These are phyloP conservation scores for Desmophyllum pertusum DNA, from an alignment of 92 coral and sea anemone genomes.

Conservation along the genomic window DNA sequence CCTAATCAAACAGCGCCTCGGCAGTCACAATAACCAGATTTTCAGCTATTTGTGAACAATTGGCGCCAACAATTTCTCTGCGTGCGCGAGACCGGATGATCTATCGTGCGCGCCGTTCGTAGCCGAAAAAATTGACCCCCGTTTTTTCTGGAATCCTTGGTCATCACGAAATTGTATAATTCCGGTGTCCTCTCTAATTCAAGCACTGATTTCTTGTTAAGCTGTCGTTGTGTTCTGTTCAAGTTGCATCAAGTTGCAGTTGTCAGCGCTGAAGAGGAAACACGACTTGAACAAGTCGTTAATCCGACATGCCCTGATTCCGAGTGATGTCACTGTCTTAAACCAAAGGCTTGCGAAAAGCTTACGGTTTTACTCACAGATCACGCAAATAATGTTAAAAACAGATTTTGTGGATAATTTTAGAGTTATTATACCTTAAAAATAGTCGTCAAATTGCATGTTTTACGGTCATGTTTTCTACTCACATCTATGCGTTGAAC, in stretches of 20 bases:
- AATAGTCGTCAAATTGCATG: slow-evolving; percentile 6
- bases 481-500: background rate
- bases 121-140: slow-evolving; percentile 38
- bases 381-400: slow-evolving; percentile 10
- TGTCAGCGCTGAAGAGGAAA: slow-evolving; percentile 16
- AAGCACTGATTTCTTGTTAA: slow-evolving; percentile 39
- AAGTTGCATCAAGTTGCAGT: slow-evolving; percentile 35
- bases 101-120: slow-evolving; percentile 1
- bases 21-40: background rate
- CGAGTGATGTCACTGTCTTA: background rate
- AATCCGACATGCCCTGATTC: slow-evolving; percentile 3
- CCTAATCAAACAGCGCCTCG: background rate
- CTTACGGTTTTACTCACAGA: background rate
- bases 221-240: slow-evolving; percentile 9
- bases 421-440: background rate
- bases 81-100: slow-evolving; percentile 16
- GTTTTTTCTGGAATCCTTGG: slow-evolving; percentile 29
- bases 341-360: background rate
- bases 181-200: slow-evolving; percentile 32
- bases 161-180: slow-evolving; percentile 17
- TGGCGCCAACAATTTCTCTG: slow-evolving; percentile 5
- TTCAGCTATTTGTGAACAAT: background rate
- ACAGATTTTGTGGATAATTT: slow-evolving; percentile 13
- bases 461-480: slow-evolving; percentile 8
- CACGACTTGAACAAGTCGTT: slow-evolving; percentile 11